Evolutionary conservation across 1,140 invertebrate species (phyloP).

Genomic region (Drosophila sechellia): DNA sequence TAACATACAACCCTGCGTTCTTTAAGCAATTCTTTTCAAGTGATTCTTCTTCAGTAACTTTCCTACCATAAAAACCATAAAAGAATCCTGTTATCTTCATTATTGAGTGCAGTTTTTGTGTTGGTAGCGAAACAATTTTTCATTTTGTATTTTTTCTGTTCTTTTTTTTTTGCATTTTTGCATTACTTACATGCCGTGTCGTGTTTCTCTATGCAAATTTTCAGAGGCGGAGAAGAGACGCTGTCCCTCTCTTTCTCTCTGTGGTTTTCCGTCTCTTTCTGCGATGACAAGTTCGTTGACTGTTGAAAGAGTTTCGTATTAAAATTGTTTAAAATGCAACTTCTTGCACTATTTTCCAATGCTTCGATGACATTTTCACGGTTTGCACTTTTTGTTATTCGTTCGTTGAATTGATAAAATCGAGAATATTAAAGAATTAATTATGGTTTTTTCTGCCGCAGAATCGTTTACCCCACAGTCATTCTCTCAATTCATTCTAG

Average conservation of each 20-base stretch:
- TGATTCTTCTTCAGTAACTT: background rate
- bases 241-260: slow-evolving; percentile 17
- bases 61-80: background rate
- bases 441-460: slow-evolving; percentile 27
- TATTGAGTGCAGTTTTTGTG: slow-evolving; percentile 29
- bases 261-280: slow-evolving; percentile 6
- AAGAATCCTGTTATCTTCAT: slow-evolving; percentile 18
- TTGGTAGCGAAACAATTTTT: slow-evolving; percentile 71
- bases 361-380: slow-evolving; percentile 55
- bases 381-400: slow-evolving; percentile 23
- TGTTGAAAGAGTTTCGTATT: slow-evolving; percentile 31
- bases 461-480: slow-evolving; percentile 15
- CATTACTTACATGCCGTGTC: slow-evolving; percentile 64
- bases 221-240: slow-evolving; percentile 34
- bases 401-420: slow-evolving; percentile 44
- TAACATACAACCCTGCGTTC: no score
- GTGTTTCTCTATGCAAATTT: slow-evolving; percentile 57
- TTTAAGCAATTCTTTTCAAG: background rate
- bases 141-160: slow-evolving; percentile 36
- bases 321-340: slow-evolving; percentile 65
- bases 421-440: slow-evolving; percentile 27
- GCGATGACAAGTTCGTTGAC: slow-evolving; percentile 62
- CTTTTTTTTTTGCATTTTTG: slow-evolving; percentile 10
- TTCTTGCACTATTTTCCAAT: slow-evolving; percentile 53
- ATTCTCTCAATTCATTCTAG: slow-evolving; percentile 36